These are phyloP conservation scores for Rhynchomys soricoides DNA, from an alignment of 2,113 vertebrate genomes.

Conservation along the genomic window DNA sequence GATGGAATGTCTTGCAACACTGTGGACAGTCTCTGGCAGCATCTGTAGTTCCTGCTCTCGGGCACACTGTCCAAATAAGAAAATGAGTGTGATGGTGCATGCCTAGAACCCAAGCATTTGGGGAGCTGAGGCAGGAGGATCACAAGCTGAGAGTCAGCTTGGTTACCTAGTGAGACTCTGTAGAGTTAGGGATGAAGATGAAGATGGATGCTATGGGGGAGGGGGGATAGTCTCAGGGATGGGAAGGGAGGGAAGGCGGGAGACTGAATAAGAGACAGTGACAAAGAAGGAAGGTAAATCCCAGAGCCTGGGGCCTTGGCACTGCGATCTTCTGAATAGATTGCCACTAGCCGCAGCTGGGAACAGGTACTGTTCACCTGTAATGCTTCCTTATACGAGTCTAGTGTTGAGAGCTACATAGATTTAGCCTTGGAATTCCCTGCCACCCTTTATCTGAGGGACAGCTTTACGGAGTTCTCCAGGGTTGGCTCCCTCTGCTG, in stretches of 20 bases:
- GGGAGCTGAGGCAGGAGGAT: not conserved
- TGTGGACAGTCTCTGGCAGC: not conserved
- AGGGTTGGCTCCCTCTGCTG: not conserved
- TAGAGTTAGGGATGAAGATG: too few species aligned
- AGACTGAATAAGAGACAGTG: not conserved
- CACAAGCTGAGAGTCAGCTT: not conserved
- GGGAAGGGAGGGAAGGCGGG: not conserved
- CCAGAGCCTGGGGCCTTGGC: not conserved
- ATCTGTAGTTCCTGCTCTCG: not conserved
- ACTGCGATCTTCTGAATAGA: not conserved
- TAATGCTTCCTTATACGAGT: not conserved
- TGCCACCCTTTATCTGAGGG: not conserved
- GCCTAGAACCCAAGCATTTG: not conserved
- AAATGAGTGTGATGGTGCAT: not conserved
- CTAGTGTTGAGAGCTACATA: not conserved
- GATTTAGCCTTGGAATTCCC: not conserved
- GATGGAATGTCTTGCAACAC: not conserved
- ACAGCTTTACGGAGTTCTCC: not conserved
- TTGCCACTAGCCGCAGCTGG: not conserved
- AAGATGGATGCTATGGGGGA: not conserved
- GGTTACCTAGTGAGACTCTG: not conserved
- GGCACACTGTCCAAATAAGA: not conserved
- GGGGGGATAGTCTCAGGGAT: rapidly evolving
- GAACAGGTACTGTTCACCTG: not conserved
- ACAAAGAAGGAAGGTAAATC: not conserved